Evolutionary conservation across 2,888 invertebrate genomes (phyloP).

Genomic region (Napeogenes sylphis): DNA sequence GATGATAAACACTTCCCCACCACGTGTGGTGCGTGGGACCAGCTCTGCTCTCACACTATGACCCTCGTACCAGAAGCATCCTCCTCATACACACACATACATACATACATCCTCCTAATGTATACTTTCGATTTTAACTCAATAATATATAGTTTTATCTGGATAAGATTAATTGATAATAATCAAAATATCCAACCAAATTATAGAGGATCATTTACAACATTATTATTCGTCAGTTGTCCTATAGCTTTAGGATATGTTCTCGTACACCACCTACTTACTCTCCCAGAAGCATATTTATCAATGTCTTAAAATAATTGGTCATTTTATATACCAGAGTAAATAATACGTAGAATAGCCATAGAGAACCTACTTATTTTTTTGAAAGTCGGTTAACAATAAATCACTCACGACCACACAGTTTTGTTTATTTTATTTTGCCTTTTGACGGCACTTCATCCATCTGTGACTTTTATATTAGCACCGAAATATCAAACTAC

Average conservation of each 20-base stretch:
- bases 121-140: too few relatives aligned
- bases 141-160: neutral
- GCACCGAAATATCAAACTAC: neutral
- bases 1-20: conserved; percentile 54
- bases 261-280: too few relatives aligned
- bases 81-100: too few relatives aligned
- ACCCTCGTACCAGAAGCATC: conserved; percentile 6
- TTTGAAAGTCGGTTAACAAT: neutral
- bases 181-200: neutral
- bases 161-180: neutral
- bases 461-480: neutral
- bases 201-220: too few relatives aligned
- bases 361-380: conserved; percentile 3
- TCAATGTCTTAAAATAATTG: neutral
- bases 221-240: too few relatives aligned
- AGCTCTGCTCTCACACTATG: conserved; percentile 23
- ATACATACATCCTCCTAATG: too few relatives aligned
- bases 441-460: conserved; percentile 13
- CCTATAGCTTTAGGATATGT: neutral
- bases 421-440: conserved; percentile 25
- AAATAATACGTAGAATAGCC: neutral
- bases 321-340: neutral
- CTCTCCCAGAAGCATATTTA: neutral
- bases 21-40: conserved; percentile 46
- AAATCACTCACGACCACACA: conserved; percentile 23